Conservation (phyloP, 64 coral and sea anemone species). For the Astreopora myriophthalma region DNA sequence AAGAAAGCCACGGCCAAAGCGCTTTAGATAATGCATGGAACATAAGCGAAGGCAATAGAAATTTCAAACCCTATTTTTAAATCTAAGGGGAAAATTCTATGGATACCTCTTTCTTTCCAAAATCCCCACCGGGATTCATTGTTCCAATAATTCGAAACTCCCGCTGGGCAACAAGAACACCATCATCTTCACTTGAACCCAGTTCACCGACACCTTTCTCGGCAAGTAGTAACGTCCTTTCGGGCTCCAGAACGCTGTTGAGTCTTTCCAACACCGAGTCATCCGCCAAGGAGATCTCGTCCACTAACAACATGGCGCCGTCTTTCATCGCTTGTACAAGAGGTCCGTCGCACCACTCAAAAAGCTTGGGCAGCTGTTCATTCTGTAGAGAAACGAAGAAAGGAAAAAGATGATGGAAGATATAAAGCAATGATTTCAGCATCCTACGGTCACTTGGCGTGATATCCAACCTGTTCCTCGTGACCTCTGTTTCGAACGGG, state of each 20-base stretch:
- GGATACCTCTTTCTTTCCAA: constrained; percentile 96
- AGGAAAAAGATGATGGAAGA: background rate
- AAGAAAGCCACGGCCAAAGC: too few species aligned
- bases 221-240: constrained; percentile 90
- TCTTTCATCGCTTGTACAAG: constrained; percentile 91
- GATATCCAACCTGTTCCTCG: constrained; percentile 59
- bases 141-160: constrained; percentile 87
- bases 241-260: constrained; percentile 96
- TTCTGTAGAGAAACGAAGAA: constrained; percentile 30
- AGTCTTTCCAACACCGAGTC: constrained; percentile 97
- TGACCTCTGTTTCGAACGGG: constrained; percentile 71
- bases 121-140: constrained; percentile 99
- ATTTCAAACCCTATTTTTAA: too few species aligned
- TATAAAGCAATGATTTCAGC: too few species aligned
- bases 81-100: too few species aligned
- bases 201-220: constrained; percentile 83
- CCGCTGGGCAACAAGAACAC: constrained; percentile 75
- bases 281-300: constrained; percentile 97
- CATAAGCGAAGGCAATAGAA: too few species aligned
- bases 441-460: background rate
- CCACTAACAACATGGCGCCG: constrained; percentile 84
- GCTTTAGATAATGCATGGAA: too few species aligned
- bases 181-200: constrained; percentile 58
- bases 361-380: constrained; percentile 71
- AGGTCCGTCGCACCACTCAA: constrained; percentile 98